Evolutionary conservation across 2,888 invertebrate species (phyloP), one percentile per base, ranked within the genome.

Genomic region (Cephonodes hylas): DNA sequence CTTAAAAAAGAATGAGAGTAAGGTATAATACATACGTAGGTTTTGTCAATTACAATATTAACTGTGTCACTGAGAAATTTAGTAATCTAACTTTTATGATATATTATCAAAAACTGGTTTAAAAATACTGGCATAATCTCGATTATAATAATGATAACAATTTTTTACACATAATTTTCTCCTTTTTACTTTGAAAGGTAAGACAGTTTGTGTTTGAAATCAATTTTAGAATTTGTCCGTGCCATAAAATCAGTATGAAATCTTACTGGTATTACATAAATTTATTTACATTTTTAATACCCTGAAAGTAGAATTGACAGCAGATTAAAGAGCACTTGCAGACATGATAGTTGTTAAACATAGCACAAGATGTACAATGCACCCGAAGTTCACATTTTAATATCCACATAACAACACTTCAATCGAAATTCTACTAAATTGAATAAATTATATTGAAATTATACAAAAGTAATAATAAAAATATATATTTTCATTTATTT

Each of bases 381-480:
- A 89, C 90, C 86, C 89, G 85, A 88, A 84, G 72, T 76, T 76
- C 77, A 79, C 73, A 74, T 70, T 77, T 77, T 77, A 78, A 77
- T 78, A 75, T 27, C 76, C 75, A 75, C 69, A 85, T 85, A 87
- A 88, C 87, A 84, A 81, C 85, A 84, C 83, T 72, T 83, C 81
- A 79, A 81, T 81, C 79, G 73, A 85, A 86, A 88, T 88, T 89
- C 84, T 83, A 82, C 89, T 90, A 89, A 79, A 83, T 81, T 80
- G 76, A 83, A 90, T 90, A 91, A 90, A 88, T 91, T 89, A 91
- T 85, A 86, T 83, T 83, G 80, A 72, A 83, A 80, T 81, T 81
- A 80, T 81, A 83, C 76, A 82, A 82, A 80, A 79, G 80, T 79
- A 77, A 75, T 78, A 74, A 83, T 76, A 75, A 69, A 74, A 75